Evolutionary conservation across 2,797 vertebrate genomes (phyloP).

Genomic region (Hephaestus fuliginosus): DNA sequence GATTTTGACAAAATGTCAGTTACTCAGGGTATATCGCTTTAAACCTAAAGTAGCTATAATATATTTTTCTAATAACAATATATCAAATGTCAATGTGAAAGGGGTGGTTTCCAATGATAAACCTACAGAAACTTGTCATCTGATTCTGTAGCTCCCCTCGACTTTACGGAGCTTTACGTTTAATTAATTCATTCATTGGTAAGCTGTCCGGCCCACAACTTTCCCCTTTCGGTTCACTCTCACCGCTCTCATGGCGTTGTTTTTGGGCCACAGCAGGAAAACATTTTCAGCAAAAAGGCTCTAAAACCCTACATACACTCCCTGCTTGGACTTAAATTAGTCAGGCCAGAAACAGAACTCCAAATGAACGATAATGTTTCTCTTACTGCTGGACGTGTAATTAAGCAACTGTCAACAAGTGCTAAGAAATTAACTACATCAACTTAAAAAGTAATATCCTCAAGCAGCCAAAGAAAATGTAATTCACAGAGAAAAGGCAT

Average conservation of each 20-base stretch:
- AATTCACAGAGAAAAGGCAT: background rate
- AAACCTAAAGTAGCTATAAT: background rate
- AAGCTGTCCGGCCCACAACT: background rate
- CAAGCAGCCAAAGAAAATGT: background rate
- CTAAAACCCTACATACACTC: background rate
- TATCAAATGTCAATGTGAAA: background rate
- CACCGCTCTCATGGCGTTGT: background rate
- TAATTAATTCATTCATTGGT: background rate
- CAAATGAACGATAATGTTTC: background rate
- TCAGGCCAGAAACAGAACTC: no score
- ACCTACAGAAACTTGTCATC: background rate
- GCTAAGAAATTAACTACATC: background rate
- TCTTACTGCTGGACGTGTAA: background rate
- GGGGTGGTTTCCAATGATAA: background rate
- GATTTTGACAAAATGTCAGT: conserved; percentile 9
- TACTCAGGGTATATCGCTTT: background rate
- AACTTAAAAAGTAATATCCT: background rate
- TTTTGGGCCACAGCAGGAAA: background rate
- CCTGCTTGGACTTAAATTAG: background rate
- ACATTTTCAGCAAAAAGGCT: background rate
- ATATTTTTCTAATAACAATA: background rate
- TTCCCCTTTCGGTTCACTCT: background rate
- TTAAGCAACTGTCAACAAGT: background rate
- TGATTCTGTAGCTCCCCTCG: background rate
- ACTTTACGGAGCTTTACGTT: background rate